Conservation (phyloP, 2,888 invertebrate species). For the Drosophila subsilvestris region DNA sequence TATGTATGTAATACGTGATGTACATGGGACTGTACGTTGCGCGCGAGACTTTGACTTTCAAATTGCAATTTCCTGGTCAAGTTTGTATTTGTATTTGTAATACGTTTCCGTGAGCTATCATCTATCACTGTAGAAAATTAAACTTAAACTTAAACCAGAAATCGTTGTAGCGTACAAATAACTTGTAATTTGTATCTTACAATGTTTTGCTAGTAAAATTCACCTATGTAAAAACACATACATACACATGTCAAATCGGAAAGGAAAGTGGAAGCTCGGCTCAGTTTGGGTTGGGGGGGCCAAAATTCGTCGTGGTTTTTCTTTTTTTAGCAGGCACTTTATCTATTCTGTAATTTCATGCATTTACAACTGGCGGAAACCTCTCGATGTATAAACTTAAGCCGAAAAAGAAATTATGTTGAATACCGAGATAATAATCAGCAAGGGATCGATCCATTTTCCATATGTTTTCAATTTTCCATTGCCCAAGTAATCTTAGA, state of each 20-base stretch:
- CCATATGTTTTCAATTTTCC: conserved; percentile 23
- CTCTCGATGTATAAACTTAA: conserved; percentile 39
- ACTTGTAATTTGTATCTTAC: conserved; percentile 9
- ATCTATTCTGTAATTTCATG: conserved; percentile 52
- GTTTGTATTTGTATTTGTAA: conserved; percentile 52
- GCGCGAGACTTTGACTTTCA: conserved; percentile 20
- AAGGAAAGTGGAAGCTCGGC: conserved; percentile 23
- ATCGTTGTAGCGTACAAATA: conserved; percentile 18
- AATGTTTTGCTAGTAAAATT: conserved; percentile 32
- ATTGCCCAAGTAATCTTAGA: conserved; percentile 32
- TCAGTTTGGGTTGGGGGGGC: conserved; percentile 17
- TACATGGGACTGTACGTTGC: conserved; percentile 18
- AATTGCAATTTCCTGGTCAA: conserved; percentile 42
- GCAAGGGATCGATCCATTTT: conserved; percentile 46
- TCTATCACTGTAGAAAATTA: conserved; percentile 43
- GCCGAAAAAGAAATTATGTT: conserved; percentile 38
- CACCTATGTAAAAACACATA: not conserved
- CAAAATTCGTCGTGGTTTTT: conserved; percentile 63
- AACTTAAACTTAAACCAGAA: conserved; percentile 46
- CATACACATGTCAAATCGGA: conserved; percentile 6
- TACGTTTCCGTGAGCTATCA: conserved; percentile 56
- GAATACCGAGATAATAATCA: conserved; percentile 58
- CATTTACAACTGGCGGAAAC: conserved; percentile 68
- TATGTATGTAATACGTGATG: conserved; percentile 21
- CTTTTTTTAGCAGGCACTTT: conserved; percentile 68